Base-by-base conservation (phyloP, 1,140 invertebrate species). In the Dolichoris vasculosae region DNA sequence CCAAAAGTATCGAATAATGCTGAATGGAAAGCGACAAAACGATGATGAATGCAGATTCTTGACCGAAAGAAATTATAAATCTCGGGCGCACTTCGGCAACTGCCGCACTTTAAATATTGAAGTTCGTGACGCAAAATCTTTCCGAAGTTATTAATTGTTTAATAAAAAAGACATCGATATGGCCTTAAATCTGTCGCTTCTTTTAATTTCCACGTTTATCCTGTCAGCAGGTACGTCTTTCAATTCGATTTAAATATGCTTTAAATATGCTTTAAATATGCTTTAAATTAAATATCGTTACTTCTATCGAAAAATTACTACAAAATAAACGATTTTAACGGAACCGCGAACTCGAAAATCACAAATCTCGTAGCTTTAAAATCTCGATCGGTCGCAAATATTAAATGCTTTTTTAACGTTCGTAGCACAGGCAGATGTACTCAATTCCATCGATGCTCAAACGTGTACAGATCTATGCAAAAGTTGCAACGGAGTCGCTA, bases 11-110 rank as follows among this genome's bases (percentile, higher is more conserved):
- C 63, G 83, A 71, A 84, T 69, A 67, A 76, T 64, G 32, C 76
- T 63, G 40, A 84, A 51, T 84, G 55, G 17, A 84, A 82, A 71
- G 51, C 26, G 26, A 40, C 35, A 83, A 84, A 84, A 79, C 73
- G 83, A 84, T 84, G 83, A 84, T 84, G 55, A 48, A 46, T 69
- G 76, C 83, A 73, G 38, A 79, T 84, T 84, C 83, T 84, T 79
- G 51, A 38, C 48, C 40, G 71, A 20, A 46, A 30, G 63, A 82
- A 77, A 23, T 55, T 84, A 84, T 84, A 84, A 84, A 79, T 79
- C 48, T 59, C 15, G 46, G 51, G 20, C n/a, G 59, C 15, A 30
- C 30, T 9, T 11, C 30, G 38, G 6, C 26, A 17, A 38, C 30
- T 35, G 51, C 15, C 23, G 15, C 51, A 63, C 71, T 67, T 67